Evolutionary conservation across 2,888 invertebrate species (phyloP), one percentile per base, ranked within the genome.

Genomic region (Tolmerus cingulatus): DNA sequence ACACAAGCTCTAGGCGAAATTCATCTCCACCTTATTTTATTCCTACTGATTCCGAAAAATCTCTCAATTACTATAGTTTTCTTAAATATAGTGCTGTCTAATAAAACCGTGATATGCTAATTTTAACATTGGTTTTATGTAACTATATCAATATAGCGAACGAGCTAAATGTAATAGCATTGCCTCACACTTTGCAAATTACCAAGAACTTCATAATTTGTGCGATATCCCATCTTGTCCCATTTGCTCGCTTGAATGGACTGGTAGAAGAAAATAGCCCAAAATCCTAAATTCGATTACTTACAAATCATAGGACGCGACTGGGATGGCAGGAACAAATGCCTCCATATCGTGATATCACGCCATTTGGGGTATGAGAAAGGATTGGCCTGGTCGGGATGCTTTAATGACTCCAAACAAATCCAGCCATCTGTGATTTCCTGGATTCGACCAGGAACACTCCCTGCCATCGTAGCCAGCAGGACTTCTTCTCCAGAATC

Each of bases 231-330:
- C 23, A 66, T 66, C 27, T 66, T 14, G 66, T 66, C 7, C 9
- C 27, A 66, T 27, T 23, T 23, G 12, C 12, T 66, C 9, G 66
- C 23, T 66, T 27, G 19, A 66, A 66, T 66, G 23, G n/a, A 1
- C 66, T 51, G 12, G 8, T 40, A 51, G n/a, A 12, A 51, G 8
- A 12, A 84, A 16, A 19, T 8, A 66, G 34, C 40, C 66, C 66
- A 84, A 84, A 14, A 84, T 84, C 82, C 82, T 40, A 16, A 19
- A 57, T 66, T 23, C 82, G 37, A 84, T 84, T 84, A 37, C 82
- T 66, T 40, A 84, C 82, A 84, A 84, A 84, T 84, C 66, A 84
- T 37, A 66, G 14, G 23, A 66, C 37, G 37, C 14, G 30, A 40
- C 37, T 14, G 12, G 19, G 23, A 34, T 34, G 66, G 57, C 43